Evolutionary conservation across 2,888 invertebrate species (phyloP).

Genomic region (Cyrtodaria siliqua): DNA sequence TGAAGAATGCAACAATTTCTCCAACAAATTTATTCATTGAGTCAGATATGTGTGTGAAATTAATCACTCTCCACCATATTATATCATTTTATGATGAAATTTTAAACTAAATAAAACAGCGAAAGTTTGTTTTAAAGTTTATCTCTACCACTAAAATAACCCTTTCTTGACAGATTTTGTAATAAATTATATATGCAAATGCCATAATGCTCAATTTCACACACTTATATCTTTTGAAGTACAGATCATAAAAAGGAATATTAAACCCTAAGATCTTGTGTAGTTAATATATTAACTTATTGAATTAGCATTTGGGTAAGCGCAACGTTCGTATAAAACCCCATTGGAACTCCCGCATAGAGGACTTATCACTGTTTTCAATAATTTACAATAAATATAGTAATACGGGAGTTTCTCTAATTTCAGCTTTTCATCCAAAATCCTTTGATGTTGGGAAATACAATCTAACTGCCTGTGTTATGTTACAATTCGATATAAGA

Average conservation of each 20-base stretch:
- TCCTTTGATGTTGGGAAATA: slow-evolving; percentile 22
- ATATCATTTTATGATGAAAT: slow-evolving; percentile 38
- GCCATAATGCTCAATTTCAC: slow-evolving; percentile 36
- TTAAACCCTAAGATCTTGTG: slow-evolving; percentile 14
- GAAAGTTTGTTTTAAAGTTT: slow-evolving; percentile 31
- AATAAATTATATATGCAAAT: slow-evolving; percentile 42
- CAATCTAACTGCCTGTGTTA: slow-evolving; percentile 2
- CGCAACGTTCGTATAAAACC: neutral
- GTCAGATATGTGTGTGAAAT: slow-evolving; percentile 1
- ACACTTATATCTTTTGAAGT: slow-evolving; percentile 53
- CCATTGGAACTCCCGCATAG: slow-evolving; percentile 4
- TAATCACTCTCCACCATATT: slow-evolving; percentile 13
- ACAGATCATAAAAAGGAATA: slow-evolving; percentile 30
- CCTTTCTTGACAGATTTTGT: neutral
- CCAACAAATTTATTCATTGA: slow-evolving; percentile 9
- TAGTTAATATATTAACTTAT: slow-evolving; percentile 16
- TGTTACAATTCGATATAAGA: slow-evolving; percentile 5
- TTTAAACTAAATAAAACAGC: slow-evolving; percentile 36
- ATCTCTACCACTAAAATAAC: slow-evolving; percentile 2
- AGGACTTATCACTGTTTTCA: neutral
- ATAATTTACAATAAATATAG: neutral
- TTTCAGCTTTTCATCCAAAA: slow-evolving; percentile 13
- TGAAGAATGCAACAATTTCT: too few species aligned
- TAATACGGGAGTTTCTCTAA: slow-evolving; percentile 5
- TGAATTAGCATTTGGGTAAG: slow-evolving; percentile 9